Conservation (phyloP, 2,797 vertebrate genomes). For the Odontamblyopus lacepedii region DNA sequence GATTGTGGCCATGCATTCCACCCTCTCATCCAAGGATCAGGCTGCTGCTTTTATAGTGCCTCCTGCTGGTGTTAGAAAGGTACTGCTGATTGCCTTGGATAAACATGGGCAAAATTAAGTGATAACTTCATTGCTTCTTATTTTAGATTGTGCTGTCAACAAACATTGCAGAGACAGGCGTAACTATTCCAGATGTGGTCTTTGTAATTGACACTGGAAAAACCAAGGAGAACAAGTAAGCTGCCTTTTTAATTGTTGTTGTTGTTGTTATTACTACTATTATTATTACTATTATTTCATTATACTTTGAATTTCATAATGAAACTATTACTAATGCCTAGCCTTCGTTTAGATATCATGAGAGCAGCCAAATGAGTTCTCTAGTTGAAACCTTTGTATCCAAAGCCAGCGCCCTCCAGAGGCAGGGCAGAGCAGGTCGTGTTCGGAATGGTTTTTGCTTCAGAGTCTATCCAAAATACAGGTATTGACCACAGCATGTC, state of each 20-base stretch:
- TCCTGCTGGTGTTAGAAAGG: slow-evolving; percentile 91
- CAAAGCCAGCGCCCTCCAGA: slow-evolving; percentile 96
- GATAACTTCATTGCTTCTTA: neutral
- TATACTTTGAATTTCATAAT: too few relatives aligned
- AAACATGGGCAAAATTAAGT: neutral
- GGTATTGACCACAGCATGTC: slow-evolving; percentile 66
- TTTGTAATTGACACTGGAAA: slow-evolving; percentile 95
- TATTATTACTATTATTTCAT: too few relatives aligned
- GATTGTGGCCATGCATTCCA: slow-evolving; percentile 92
- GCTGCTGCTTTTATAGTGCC: slow-evolving; percentile 90
- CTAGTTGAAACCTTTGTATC: slow-evolving; percentile 96
- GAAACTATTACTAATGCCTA: neutral
- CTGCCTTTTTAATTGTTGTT: neutral
- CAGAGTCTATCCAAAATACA: slow-evolving; percentile 89
- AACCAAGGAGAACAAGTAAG: slow-evolving; percentile 97
- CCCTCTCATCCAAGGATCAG: slow-evolving; percentile 94
- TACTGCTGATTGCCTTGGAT: slow-evolving; percentile 53
- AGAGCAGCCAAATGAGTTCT: slow-evolving; percentile 99
- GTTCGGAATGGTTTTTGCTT: slow-evolving; percentile 93
- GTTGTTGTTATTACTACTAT: too few relatives aligned
- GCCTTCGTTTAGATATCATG: slow-evolving; percentile 84
- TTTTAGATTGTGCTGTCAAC: slow-evolving; percentile 95
- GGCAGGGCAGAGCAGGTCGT: slow-evolving; percentile 94
- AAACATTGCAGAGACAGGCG: slow-evolving; percentile 97
- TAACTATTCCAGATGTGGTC: slow-evolving; percentile 97